Base-by-base conservation (phyloP, 2,888 invertebrate genomes). In the Sarcophaga rosellei region DNA sequence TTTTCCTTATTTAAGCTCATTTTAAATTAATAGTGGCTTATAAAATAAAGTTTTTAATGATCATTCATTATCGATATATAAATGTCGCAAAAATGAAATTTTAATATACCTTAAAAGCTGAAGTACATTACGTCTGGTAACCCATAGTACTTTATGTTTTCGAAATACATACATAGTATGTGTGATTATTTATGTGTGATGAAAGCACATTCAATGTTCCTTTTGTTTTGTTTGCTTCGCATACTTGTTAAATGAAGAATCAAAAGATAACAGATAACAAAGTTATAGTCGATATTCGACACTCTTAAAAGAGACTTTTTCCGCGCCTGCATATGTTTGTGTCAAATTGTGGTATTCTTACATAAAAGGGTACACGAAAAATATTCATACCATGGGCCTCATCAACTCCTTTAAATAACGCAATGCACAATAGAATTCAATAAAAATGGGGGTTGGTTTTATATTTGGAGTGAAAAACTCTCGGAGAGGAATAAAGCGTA, bases 301-400 rank as follows among this genome's bases (percentile, higher is more conserved):
- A 82, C 65, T 76, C 81, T 76, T 65, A 70, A n/a, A 81, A 81
- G 81, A 81, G 81, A 81, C 70, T 69, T 44, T 70, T 35, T 69
- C 63, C 75, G 81, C 63, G 75, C 69, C 74, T 81, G 17, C 61
- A 47, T 20, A 62, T 47, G 47, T 63, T 47, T 47, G 78, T 63
- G 53, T 53, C 6, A 53, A 63, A 53, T 17, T 21, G 62, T 47
- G 59, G 45, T 61, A 59, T 21, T 70, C 62, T 81, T 69, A 23
- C 59, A 66, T 75, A 61, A 62, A 74, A 53, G 81, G 74, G 62
- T 81, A 74, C 74, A 81, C 68, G 47, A 68, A 74, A 62, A 74
- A 62, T 44, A 23, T 66, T 23, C 74, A 81, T 53, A 72, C 20
- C 57, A 57, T 44, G 63, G 53, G 20, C 47, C 53, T 72, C 57